phyloP scores from a whole-genome alignment of 2,888 invertebrate species.

The Lepidochrysops patricia region DNA sequence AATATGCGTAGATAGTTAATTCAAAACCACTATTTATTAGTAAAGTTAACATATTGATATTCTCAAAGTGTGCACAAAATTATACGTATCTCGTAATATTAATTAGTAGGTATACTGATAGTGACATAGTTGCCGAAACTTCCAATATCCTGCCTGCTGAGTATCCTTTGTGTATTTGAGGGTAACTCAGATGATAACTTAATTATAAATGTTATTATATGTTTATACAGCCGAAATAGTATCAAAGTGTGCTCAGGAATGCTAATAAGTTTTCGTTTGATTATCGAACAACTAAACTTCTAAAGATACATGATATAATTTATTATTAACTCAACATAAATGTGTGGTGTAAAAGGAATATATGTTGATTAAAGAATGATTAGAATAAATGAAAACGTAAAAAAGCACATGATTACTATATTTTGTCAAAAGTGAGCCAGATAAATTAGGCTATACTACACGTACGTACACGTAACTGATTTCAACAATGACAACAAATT shows the following conservation, averaged over 20 bases:
- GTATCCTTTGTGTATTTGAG: slow-evolving; percentile 61
- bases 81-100: slow-evolving; percentile 25
- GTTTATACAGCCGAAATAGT: background rate
- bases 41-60: background rate
- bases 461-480: too few relatives aligned
- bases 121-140: slow-evolving; percentile 66
- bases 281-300: background rate
- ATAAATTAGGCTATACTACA: too few relatives aligned
- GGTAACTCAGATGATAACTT: slow-evolving; percentile 29
- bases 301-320: too few relatives aligned
- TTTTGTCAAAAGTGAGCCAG: too few relatives aligned
- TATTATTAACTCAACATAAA: too few relatives aligned
- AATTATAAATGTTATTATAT: slow-evolving; percentile 14
- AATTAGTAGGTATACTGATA: slow-evolving; percentile 52
- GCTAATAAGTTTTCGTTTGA: background rate
- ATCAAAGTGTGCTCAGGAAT: background rate
- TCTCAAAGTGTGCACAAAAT: background rate
- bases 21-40: too few relatives aligned
- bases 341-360: too few relatives aligned
- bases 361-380: too few relatives aligned
- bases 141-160: slow-evolving; percentile 44
- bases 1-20: too few relatives aligned
- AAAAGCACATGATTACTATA: too few relatives aligned
- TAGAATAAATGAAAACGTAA: too few relatives aligned
- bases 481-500: too few relatives aligned